Conservation (phyloP, 2,888 invertebrate genomes). For the Yponomeuta sedellus region DNA sequence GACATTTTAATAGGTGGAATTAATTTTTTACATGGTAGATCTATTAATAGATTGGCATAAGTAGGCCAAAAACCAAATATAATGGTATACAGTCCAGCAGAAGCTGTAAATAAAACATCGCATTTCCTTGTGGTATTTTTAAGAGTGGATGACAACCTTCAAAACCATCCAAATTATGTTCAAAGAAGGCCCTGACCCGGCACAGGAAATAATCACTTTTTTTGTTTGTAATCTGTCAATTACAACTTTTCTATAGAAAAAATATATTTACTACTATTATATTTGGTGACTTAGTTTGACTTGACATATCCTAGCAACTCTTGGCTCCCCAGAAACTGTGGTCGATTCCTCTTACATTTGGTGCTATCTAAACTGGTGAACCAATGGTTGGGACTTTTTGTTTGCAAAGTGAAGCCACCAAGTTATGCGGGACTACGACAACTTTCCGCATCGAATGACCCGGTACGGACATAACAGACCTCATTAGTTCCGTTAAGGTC, state of each 20-base stretch:
- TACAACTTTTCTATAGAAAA: background rate
- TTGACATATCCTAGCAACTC: background rate
- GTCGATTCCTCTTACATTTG: background rate
- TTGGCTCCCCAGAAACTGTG: background rate
- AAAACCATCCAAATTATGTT: background rate
- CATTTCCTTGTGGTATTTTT: too few relatives aligned
- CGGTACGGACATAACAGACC: constrained; percentile 24
- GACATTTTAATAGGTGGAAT: too few relatives aligned
- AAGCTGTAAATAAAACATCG: too few relatives aligned
- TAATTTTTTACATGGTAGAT: too few relatives aligned
- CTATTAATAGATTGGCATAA: too few relatives aligned
- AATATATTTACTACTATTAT: too few relatives aligned
- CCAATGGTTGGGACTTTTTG: background rate
- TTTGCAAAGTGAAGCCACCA: background rate
- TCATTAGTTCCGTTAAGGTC: constrained; percentile 53
- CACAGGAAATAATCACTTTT: constrained; percentile 33
- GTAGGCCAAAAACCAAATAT: too few relatives aligned
- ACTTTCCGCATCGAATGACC: constrained; percentile 8
- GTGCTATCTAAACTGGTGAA: background rate
- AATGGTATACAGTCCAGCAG: too few relatives aligned
- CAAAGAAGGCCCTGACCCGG: constrained; percentile 25
- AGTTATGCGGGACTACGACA: background rate
- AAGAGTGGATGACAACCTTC: background rate
- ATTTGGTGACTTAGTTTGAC: background rate
- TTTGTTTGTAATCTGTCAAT: constrained; percentile 14